Percentiles rank a stretch among this genome's conserved stretches.
Evolutionary conservation across 2,888 invertebrate species (phyloP).

Genomic region (Vannuccia rotundouncinata): DNA sequence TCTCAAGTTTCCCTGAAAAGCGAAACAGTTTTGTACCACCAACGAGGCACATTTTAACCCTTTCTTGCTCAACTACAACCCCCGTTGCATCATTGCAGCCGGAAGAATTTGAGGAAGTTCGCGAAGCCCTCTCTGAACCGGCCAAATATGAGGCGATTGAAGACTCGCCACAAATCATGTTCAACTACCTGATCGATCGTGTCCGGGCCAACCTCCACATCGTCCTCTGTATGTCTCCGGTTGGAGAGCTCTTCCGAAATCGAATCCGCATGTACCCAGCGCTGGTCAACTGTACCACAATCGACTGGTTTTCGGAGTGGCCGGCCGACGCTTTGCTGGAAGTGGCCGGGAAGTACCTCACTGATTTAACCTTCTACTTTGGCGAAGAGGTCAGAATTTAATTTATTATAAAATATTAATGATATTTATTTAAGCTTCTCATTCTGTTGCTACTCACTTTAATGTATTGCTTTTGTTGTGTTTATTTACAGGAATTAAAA

Average conservation of each 20-base stretch:
- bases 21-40: too few species aligned
- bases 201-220: conserved; percentile 72
- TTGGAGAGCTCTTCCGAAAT: conserved; percentile 70
- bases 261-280: conserved; percentile 80
- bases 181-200: conserved; percentile 70
- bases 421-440: neutral
- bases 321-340: conserved; percentile 79
- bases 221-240: conserved; percentile 78
- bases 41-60: too few species aligned
- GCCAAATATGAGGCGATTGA: conserved; percentile 55
- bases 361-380: conserved; percentile 64
- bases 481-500: neutral
- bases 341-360: conserved; percentile 74
- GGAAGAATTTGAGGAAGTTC: conserved; percentile 75
- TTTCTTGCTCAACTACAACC: too few species aligned
- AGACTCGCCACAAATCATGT: conserved; percentile 58
- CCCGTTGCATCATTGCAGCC: conserved; percentile 58
- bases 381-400: conserved; percentile 46
- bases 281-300: conserved; percentile 76
- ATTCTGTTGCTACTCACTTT: neutral
- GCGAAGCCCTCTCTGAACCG: conserved; percentile 49
- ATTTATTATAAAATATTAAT: neutral
- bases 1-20: too few species aligned
- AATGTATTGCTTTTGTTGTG: too few species aligned
- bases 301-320: conserved; percentile 85